A percentile compares a stretch with the other conserved stretches of the same genome.
phyloP scores from a whole-genome alignment of 2,888 invertebrate species.

The Pseudanteris insignis region DNA sequence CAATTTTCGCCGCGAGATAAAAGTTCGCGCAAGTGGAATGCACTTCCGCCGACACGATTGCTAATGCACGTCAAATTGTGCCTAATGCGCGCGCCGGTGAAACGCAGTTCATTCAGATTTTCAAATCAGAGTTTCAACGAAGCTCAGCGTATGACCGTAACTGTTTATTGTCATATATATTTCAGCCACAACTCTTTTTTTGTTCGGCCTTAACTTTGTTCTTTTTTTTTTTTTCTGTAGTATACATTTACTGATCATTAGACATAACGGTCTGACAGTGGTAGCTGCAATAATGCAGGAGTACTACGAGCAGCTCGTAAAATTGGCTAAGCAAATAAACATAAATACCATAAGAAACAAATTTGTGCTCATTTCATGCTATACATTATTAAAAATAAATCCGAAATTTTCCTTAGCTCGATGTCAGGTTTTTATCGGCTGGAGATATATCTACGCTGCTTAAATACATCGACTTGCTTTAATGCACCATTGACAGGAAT shows the following conservation, averaged over 20 bases:
- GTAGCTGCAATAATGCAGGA: constrained; percentile 24
- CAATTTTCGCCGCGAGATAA: constrained; percentile 6
- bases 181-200: constrained; percentile 23
- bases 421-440: no score
- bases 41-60: constrained; percentile 8
- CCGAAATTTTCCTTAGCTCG: no score
- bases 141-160: constrained; percentile 15
- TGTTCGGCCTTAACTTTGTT: no score
- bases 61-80: not conserved
- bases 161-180: constrained; percentile 33
- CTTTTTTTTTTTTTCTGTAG: constrained; percentile 26
- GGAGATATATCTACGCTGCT: no score
- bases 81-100: no score
- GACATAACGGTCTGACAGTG: constrained; percentile 34
- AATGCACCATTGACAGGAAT: no score
- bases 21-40: constrained; percentile 10
- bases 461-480: no score
- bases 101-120: no score
- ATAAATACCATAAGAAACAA: no score
- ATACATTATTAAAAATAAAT: no score
- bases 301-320: constrained; percentile 22
- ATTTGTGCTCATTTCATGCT: no score
- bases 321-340: constrained; percentile 14
- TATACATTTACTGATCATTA: constrained; percentile 37
- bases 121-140: constrained; percentile 30